Base-by-base conservation (phyloP, 2,797 vertebrate species). In the Sorex maritimensis region DNA sequence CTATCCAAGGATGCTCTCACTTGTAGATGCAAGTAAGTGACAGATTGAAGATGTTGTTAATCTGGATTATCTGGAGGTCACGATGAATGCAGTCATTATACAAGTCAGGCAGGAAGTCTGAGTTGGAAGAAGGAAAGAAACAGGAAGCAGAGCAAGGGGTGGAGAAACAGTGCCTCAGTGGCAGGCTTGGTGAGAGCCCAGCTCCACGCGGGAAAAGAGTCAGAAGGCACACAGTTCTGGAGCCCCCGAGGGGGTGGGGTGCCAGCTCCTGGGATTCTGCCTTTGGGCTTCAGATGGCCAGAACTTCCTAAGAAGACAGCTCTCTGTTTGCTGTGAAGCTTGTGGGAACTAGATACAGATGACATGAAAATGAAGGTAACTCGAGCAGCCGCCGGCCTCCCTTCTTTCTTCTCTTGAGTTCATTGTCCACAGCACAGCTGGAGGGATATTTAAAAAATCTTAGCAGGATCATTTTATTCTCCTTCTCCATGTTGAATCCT, bases 381-480 rank as follows among this genome's bases (percentile, higher is more conserved):
- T 38, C 26, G n/a, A 23, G 0, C 1, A 6, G 3, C 17, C 19
- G 4, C 26, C 0, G 1, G 5, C 2, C 46, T 41, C 34, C 19
- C 0, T 23, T 68, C 24, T 58, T 26, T 38, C 23, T 49, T 23
- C 2, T 0, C 17, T 61, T 7, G 17, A 63, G n/a, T 34, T 38
- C 19, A 13, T 21, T 5, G 26, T 69, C 21, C 77, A 90, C 1
- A 3, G 10, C 10, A 17, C 3, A n/a, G 44, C 13, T 11, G 2
- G 46, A 15, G 0, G 5, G 5, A 23, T 38, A 30, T 67, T 49
- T 26, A 6, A 28, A 24, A 44, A 11, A 38, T 34, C 34, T 41
- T n/a, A 5, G 58, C 13, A 21, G 34, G 49, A 14, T 74, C 26
- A 5, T 61, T 61, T 61, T 61, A 17, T 21, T 6, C 58, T 13